Evolutionary conservation across 2,797 vertebrate species (phyloP).

Genomic region (Chelmon rostratus): DNA sequence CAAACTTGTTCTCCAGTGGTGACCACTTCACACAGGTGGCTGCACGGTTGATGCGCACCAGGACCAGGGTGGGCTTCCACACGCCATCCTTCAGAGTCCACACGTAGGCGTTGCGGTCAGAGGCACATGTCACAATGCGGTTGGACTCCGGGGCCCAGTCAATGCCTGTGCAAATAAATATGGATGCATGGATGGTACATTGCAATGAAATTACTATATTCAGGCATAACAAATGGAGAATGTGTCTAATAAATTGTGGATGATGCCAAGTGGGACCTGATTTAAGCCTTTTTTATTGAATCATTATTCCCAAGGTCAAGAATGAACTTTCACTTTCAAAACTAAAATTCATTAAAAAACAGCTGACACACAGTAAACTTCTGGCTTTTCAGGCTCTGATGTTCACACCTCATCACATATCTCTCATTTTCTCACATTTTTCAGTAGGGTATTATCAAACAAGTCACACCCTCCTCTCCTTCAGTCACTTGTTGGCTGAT

Average conservation of each 20-base stretch:
- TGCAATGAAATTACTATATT: neutral
- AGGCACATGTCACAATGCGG: slow-evolving; percentile 80
- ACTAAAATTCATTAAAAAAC: neutral
- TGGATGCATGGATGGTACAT: neutral
- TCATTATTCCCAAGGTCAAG: neutral
- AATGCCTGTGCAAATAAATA: slow-evolving; percentile 67
- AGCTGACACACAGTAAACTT: neutral
- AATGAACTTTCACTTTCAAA: neutral
- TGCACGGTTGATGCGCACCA: slow-evolving; percentile 85
- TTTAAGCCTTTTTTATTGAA: neutral
- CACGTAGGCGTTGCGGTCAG: slow-evolving; percentile 84
- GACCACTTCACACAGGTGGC: slow-evolving; percentile 87
- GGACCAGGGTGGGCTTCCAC: slow-evolving; percentile 86
- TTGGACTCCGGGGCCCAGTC: slow-evolving; percentile 86
- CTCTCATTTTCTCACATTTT: neutral
- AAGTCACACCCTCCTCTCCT: neutral
- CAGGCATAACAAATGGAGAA: neutral
- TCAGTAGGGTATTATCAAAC: neutral
- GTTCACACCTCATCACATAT: neutral
- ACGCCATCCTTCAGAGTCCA: slow-evolving; percentile 79
- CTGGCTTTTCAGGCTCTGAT: neutral
- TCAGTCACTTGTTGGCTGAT: neutral
- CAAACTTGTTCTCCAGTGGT: slow-evolving; percentile 87
- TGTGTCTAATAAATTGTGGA: neutral
- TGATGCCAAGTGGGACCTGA: neutral